A percentile compares a stretch with the other conserved stretches of the same genome.
phyloP scores from a whole-genome alignment of 2,888 invertebrate genomes.

The Agrochola lota region DNA sequence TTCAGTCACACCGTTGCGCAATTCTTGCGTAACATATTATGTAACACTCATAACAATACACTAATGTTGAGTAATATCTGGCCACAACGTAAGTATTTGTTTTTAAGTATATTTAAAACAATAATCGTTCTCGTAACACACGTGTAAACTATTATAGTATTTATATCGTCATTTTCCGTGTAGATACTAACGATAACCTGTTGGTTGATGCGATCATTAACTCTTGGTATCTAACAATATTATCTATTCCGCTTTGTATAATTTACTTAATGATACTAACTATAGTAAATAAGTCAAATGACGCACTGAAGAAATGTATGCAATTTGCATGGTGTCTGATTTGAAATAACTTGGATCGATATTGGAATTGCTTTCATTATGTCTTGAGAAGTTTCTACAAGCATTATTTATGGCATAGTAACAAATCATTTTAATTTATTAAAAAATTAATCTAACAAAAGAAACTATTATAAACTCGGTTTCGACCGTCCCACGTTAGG shows the following conservation, averaged over 20 bases:
- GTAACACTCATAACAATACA: conserved; percentile 55
- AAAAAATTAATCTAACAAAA: background rate
- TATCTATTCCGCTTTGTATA: conserved; percentile 36
- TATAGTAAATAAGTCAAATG: conserved; percentile 11
- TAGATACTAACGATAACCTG: conserved; percentile 45
- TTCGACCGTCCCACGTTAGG: background rate
- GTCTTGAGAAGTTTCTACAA: background rate
- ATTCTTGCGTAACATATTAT: conserved; percentile 52
- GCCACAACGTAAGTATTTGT: conserved; percentile 37
- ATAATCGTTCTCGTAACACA: conserved; percentile 42
- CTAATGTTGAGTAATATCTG: conserved; percentile 47
- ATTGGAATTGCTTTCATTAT: background rate
- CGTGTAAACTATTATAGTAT: conserved; percentile 39
- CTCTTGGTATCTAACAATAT: conserved; percentile 32
- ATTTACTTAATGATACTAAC: conserved; percentile 19
- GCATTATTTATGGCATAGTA: background rate
- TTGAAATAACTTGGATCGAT: conserved; percentile 2
- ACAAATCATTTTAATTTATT: background rate
- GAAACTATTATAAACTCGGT: background rate
- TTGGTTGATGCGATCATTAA: conserved; percentile 41
- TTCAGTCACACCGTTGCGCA: conserved; percentile 56
- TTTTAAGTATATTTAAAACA: conserved; percentile 45
- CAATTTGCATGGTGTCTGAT: conserved; percentile 11
- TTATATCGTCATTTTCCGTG: conserved; percentile 49
- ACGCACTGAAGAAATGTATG: conserved; percentile 4